These are phyloP conservation scores for Trissolcus brochymenae DNA, from an alignment of 2,888 invertebrate species.

Conservation along the genomic window DNA sequence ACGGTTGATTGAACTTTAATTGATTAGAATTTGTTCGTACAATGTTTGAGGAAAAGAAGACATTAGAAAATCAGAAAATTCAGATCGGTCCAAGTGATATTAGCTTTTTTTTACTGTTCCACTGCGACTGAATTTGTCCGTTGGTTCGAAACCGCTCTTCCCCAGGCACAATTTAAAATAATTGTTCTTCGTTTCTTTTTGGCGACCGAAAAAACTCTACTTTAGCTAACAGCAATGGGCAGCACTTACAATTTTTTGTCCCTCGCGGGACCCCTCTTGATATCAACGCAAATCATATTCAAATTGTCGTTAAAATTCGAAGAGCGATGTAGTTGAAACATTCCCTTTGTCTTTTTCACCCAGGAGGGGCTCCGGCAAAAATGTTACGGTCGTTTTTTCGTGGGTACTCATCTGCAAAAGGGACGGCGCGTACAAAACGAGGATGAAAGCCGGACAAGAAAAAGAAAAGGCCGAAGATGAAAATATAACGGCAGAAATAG, in stretches of 20 bases:
- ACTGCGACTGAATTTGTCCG: no score
- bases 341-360: slow-evolving; percentile 41
- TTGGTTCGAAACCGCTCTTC: not conserved
- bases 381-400: slow-evolving; percentile 38
- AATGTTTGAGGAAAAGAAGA: no score
- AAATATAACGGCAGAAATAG: slow-evolving; percentile 44
- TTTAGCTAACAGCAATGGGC: slow-evolving; percentile 16
- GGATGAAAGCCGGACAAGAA: slow-evolving; percentile 9
- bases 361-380: slow-evolving; percentile 32
- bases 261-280: slow-evolving; percentile 13
- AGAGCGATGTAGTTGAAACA: slow-evolving; percentile 20
- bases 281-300: slow-evolving; percentile 25
- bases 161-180: slow-evolving; percentile 30
- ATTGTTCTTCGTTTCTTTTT: slow-evolving; percentile 19
- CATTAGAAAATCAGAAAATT: no score
- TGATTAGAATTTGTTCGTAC: not conserved
- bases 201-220: slow-evolving; percentile 3
- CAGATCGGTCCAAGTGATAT: no score
- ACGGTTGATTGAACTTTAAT: not conserved
- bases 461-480: slow-evolving; percentile 33
- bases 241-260: slow-evolving; percentile 14
- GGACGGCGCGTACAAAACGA: slow-evolving; percentile 20
- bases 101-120: no score
- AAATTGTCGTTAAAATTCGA: slow-evolving; percentile 32
- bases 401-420: slow-evolving; percentile 42